phyloP scores from a whole-genome alignment of 2,797 vertebrate species.

The Onychomys arenicola region DNA sequence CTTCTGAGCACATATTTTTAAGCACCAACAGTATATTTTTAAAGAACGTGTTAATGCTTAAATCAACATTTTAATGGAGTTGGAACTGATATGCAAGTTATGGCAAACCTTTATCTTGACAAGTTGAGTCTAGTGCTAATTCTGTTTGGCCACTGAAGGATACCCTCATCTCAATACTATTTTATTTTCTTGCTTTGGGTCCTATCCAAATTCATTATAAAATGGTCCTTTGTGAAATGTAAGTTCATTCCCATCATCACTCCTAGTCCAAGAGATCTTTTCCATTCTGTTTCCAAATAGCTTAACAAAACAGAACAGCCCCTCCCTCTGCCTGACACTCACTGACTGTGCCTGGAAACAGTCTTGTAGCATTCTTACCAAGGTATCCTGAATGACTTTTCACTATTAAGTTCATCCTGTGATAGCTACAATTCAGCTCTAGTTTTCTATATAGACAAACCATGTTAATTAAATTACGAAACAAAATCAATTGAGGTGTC shows the following conservation, averaged over 20 bases:
- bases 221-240: conserved; percentile 2
- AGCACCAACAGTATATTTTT: not conserved
- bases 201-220: conserved; percentile 35
- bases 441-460: conserved; percentile 31
- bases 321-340: not conserved
- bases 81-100: conserved; percentile 19
- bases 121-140: conserved; percentile 49
- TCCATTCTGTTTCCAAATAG: not conserved
- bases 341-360: not conserved
- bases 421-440: not conserved
- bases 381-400: not conserved
- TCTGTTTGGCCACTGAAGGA: not conserved
- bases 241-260: not conserved
- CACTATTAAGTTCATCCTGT: not conserved
- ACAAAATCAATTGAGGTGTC: not conserved
- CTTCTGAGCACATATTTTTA: not conserved
- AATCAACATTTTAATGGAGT: conserved; percentile 59
- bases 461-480: not conserved
- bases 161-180: not conserved
- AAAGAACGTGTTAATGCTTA: conserved; percentile 47
- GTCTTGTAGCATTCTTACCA: not conserved
- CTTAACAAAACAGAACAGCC: not conserved
- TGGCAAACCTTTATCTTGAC: conserved; percentile 21
- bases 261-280: not conserved
- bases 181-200: conserved; percentile 47